Evolutionary conservation across 2,113 vertebrate genomes (phyloP).

Genomic region (Corythaeola cristata): DNA sequence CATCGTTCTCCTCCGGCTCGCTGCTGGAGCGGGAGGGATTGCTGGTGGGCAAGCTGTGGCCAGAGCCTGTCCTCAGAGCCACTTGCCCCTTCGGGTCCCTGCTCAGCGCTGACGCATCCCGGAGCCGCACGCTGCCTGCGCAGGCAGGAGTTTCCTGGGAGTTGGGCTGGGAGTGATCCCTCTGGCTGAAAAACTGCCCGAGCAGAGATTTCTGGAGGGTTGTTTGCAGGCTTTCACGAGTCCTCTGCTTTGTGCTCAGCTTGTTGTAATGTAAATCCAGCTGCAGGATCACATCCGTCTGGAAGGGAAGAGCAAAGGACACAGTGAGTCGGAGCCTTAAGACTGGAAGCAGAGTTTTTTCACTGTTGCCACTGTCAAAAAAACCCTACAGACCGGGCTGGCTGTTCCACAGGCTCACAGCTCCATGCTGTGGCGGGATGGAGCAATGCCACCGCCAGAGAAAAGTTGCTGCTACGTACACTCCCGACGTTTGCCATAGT

Average conservation of each 20-base stretch:
- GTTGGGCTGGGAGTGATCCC: not conserved
- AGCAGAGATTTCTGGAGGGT: conserved; percentile 78
- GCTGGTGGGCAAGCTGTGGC: conserved; percentile 45
- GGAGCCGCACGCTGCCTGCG: not conserved
- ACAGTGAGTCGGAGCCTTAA: not conserved
- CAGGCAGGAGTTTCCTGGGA: not conserved
- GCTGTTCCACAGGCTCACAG: conserved; percentile 1
- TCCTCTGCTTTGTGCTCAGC: conserved; percentile 62
- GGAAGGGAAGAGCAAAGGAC: not conserved
- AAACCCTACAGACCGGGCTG: not conserved
- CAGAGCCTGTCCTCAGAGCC: conserved; percentile 66
- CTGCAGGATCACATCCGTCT: conserved; percentile 79
- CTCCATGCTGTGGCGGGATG: conserved; percentile 25
- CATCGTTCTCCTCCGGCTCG: conserved; percentile 85
- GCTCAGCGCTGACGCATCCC: not conserved
- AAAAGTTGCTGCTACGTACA: not conserved
- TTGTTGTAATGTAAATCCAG: conserved; percentile 80
- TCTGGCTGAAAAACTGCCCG: conserved; percentile 70
- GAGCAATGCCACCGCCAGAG: not conserved
- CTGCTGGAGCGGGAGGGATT: conserved; percentile 61
- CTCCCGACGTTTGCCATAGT: accelerated
- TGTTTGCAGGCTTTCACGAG: conserved; percentile 70
- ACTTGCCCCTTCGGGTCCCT: not conserved
- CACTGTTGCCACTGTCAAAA: not conserved
- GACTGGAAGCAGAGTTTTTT: not conserved